These are phyloP conservation scores for Galerucella pusilla DNA, from an alignment of 2,888 invertebrate species.

Conservation along the genomic window DNA sequence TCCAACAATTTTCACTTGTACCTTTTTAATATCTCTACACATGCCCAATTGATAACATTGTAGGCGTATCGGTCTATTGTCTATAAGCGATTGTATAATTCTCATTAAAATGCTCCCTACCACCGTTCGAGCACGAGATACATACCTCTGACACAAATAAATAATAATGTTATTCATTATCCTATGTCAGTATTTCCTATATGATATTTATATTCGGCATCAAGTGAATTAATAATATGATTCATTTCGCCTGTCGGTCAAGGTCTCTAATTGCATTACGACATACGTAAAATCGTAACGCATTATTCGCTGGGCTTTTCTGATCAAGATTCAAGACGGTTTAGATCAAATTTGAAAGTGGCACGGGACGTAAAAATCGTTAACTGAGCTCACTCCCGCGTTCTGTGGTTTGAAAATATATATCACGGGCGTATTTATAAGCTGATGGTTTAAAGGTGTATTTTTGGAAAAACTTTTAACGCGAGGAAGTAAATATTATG, in stretches of 20 bases:
- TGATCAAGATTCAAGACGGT: neutral
- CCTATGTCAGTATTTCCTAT: conserved; percentile 34
- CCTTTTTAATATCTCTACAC: neutral
- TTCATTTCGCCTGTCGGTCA: conserved; percentile 40
- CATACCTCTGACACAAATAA: conserved; percentile 26
- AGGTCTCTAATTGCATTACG: conserved; percentile 38
- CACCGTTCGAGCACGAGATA: conserved; percentile 12
- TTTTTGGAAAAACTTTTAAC: conserved; percentile 40
- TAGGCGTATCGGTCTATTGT: neutral
- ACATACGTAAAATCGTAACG: conserved; percentile 22
- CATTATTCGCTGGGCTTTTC: conserved; percentile 28
- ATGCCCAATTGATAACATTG: neutral
- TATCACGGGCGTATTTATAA: conserved; percentile 35
- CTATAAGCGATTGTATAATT: conserved; percentile 7
- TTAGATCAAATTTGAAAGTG: conserved; percentile 14
- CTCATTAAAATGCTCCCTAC: conserved; percentile 19
- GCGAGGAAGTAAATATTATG: conserved; percentile 43
- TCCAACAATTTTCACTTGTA: neutral
- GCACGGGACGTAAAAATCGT: conserved; percentile 11
- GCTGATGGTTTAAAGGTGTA: conserved; percentile 26
- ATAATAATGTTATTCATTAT: conserved; percentile 35
- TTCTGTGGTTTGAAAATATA: conserved; percentile 18
- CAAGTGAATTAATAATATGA: conserved; percentile 39
- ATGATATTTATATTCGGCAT: conserved; percentile 33
- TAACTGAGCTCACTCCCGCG: neutral